These are phyloP conservation scores for Diploptera punctata DNA, from an alignment of 2,888 invertebrate species.

Conservation along the genomic window DNA sequence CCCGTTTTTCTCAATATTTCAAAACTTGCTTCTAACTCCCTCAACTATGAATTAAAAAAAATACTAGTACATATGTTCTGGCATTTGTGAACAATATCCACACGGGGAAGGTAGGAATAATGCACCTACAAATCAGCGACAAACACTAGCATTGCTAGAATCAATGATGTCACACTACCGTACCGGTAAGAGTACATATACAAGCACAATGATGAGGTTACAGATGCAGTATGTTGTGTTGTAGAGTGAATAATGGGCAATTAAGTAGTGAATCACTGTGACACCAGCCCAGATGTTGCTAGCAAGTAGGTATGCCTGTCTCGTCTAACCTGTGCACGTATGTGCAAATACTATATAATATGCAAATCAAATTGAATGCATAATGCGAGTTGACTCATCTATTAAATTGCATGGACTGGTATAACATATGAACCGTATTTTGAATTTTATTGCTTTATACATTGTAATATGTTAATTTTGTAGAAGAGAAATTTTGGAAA, in stretches of 20 bases:
- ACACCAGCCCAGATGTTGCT: background rate
- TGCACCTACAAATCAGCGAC: background rate
- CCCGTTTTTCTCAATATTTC: too few species aligned
- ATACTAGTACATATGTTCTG: too few species aligned
- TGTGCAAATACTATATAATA: background rate
- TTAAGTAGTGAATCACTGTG: constrained; percentile 14
- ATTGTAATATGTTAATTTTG: too few species aligned
- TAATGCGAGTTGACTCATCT: background rate
- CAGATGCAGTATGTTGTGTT: constrained; percentile 1
- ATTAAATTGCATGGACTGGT: background rate
- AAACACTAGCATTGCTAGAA: constrained; percentile 10
- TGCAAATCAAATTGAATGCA: background rate
- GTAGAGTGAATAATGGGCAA: constrained; percentile 21
- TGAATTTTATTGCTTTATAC: too few species aligned
- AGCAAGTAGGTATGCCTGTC: background rate
- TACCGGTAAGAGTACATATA: background rate
- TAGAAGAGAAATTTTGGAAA: too few species aligned
- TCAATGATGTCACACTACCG: constrained; percentile 1
- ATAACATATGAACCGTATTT: too few species aligned
- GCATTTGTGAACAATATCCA: too few species aligned
- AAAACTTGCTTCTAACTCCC: too few species aligned
- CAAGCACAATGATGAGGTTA: constrained; percentile 2
- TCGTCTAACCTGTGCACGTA: background rate
- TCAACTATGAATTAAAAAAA: too few species aligned
- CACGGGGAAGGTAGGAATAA: background rate